phyloP scores from a whole-genome alignment of 1,140 invertebrate genomes.

The Pinna nobilis region DNA sequence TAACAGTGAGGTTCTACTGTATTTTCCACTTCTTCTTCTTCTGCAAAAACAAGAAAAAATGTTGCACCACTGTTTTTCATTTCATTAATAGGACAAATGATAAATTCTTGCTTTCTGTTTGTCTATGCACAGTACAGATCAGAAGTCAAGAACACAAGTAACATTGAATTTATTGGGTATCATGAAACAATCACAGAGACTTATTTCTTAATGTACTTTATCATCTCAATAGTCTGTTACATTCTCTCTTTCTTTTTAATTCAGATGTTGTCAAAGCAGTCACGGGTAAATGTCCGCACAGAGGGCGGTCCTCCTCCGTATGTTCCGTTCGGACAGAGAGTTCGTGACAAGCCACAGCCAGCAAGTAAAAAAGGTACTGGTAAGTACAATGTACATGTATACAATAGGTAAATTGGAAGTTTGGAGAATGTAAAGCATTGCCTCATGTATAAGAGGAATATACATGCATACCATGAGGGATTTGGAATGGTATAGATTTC shows the following conservation, averaged over 20 bases:
- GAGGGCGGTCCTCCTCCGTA: constrained; percentile 90
- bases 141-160: not conserved
- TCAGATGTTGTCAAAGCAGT: constrained; percentile 83
- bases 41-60: too few species aligned
- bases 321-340: constrained; percentile 91
- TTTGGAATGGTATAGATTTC: too few species aligned
- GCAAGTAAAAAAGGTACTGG: constrained; percentile 21
- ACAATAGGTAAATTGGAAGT: not conserved
- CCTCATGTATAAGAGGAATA: not conserved
- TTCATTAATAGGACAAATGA: too few species aligned
- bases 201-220: too few species aligned
- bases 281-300: constrained; percentile 69
- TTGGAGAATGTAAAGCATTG: not conserved
- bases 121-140: not conserved
- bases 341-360: constrained; percentile 57
- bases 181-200: too few species aligned
- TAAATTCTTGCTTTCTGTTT: too few species aligned
- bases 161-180: not conserved
- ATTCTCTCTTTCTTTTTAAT: constrained; percentile 36
- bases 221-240: too few species aligned
- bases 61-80: too few species aligned
- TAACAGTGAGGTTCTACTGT: too few species aligned
- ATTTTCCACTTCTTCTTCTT: too few species aligned
- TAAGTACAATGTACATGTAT: too few species aligned
- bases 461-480: not conserved